Evolutionary conservation across 1,140 invertebrate species (phyloP).

Genomic region (Drosophila insularis): DNA sequence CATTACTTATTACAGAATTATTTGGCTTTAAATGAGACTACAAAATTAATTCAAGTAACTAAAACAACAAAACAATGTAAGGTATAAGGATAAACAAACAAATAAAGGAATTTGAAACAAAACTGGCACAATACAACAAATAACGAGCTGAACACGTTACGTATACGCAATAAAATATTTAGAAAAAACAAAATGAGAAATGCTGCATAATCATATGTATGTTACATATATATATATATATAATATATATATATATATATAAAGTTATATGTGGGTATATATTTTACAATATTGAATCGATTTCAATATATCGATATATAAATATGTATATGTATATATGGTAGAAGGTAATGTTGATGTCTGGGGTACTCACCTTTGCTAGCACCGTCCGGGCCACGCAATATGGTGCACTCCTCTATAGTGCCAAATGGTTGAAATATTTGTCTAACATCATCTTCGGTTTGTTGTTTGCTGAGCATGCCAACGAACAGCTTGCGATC

Average conservation of each 20-base stretch:
- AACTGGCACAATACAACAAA: slow-evolving; percentile 64
- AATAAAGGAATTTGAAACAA: slow-evolving; percentile 10
- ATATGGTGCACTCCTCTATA: slow-evolving; percentile 99
- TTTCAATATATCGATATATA: background rate
- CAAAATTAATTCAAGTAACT: slow-evolving; percentile 43
- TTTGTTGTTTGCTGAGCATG: slow-evolving; percentile 99
- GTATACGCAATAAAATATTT: slow-evolving; percentile 46
- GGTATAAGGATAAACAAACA: slow-evolving; percentile 40
- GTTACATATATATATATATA: background rate
- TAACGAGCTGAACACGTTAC: slow-evolving; percentile 71
- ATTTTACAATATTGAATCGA: slow-evolving; percentile 13
- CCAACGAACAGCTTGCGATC: slow-evolving; percentile 99
- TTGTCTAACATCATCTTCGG: slow-evolving; percentile 98
- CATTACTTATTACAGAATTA: background rate
- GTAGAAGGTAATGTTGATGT: background rate
- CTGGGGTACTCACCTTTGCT: slow-evolving; percentile 92
- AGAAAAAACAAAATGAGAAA: slow-evolving; percentile 11
- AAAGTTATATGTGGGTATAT: slow-evolving; percentile 33
- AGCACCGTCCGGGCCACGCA: slow-evolving; percentile 97
- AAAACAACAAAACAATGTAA: slow-evolving; percentile 23
- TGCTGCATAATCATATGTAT: background rate
- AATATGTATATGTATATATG: background rate
- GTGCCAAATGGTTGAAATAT: slow-evolving; percentile 97
- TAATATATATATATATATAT: background rate
- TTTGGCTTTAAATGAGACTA: background rate